Conservation (phyloP, 2,888 invertebrate genomes). For the Drosophila flavopinicola region DNA sequence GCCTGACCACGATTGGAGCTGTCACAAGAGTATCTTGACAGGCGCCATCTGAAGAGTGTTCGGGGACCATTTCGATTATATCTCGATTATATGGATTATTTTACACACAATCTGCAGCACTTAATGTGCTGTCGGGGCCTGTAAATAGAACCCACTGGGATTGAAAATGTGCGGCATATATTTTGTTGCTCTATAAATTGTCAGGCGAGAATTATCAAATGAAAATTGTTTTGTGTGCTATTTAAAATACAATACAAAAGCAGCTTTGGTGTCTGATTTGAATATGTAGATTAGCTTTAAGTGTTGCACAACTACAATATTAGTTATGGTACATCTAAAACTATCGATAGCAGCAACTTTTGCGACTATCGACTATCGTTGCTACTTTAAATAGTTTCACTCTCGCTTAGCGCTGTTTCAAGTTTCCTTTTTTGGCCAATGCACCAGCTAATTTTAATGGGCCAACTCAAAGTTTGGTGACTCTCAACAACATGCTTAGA, state of each 20-base stretch:
- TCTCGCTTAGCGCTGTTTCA: no score
- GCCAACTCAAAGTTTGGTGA: background rate
- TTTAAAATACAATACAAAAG: background rate
- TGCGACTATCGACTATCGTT: no score
- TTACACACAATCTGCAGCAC: conserved; percentile 25
- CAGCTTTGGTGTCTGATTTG: background rate
- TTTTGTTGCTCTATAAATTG: conserved; percentile 6
- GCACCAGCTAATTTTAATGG: background rate
- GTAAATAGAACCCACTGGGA: conserved; percentile 7
- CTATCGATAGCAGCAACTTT: no score
- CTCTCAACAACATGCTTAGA: background rate
- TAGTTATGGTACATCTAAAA: no score
- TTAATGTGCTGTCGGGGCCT: background rate
- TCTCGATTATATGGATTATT: conserved; percentile 44
- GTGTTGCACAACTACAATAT: no score
- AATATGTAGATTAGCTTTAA: background rate
- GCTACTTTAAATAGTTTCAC: no score
- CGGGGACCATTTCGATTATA: conserved; percentile 48
- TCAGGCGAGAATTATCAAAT: conserved; percentile 2
- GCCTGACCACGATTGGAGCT: conserved; percentile 11
- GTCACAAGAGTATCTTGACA: conserved; percentile 26
- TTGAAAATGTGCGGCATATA: conserved; percentile 9
- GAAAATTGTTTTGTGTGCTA: conserved; percentile 1
- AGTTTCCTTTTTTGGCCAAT: no score
- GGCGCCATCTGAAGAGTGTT: conserved; percentile 35